A percentile compares a stretch with the other conserved stretches of the same genome.
phyloP scores from a whole-genome alignment of 2,113 vertebrate species.

The Sardina pilchardus region DNA sequence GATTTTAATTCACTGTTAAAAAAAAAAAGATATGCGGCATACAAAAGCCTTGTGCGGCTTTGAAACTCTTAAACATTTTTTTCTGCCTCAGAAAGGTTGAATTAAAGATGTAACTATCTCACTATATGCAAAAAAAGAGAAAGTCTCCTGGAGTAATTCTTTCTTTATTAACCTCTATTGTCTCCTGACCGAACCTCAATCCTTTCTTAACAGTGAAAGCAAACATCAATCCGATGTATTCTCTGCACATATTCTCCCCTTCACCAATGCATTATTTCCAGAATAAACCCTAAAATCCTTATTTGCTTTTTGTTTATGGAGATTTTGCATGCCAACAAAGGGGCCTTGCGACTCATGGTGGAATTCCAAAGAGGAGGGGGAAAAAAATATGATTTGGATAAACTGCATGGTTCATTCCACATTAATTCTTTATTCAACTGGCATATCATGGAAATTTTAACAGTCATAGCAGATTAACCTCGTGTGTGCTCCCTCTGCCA shows the following conservation, averaged over 20 bases:
- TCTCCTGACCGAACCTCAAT: slow-evolving; percentile 24
- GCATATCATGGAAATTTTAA: slow-evolving; percentile 88
- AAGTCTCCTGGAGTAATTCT: slow-evolving; percentile 29
- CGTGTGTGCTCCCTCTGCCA: slow-evolving; percentile 73
- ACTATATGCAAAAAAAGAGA: slow-evolving; percentile 27
- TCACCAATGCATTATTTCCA: slow-evolving; percentile 47
- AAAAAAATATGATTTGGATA: slow-evolving; percentile 62
- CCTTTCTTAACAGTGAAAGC: slow-evolving; percentile 24
- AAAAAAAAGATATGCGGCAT: slow-evolving; percentile 28
- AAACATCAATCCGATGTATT: slow-evolving; percentile 34
- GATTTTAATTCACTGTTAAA: slow-evolving; percentile 45
- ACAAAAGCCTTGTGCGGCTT: slow-evolving; percentile 49
- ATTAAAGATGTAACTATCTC: slow-evolving; percentile 39
- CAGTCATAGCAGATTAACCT: slow-evolving; percentile 96
- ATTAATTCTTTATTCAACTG: slow-evolving; percentile 78
- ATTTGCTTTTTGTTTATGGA: slow-evolving; percentile 55
- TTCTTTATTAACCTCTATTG: slow-evolving; percentile 35
- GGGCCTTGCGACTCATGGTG: slow-evolving; percentile 53
- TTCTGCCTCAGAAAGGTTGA: slow-evolving; percentile 20
- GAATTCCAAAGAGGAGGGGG: slow-evolving; percentile 48
- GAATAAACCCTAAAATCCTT: slow-evolving; percentile 50
- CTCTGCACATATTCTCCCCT: slow-evolving; percentile 18
- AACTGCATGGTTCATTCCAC: slow-evolving; percentile 65
- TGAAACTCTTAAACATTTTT: slow-evolving; percentile 49
- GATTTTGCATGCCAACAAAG: slow-evolving; percentile 56